These are phyloP conservation scores for Misgurnus mizolepis DNA, from an alignment of 2,113 vertebrate species.

Conservation along the genomic window DNA sequence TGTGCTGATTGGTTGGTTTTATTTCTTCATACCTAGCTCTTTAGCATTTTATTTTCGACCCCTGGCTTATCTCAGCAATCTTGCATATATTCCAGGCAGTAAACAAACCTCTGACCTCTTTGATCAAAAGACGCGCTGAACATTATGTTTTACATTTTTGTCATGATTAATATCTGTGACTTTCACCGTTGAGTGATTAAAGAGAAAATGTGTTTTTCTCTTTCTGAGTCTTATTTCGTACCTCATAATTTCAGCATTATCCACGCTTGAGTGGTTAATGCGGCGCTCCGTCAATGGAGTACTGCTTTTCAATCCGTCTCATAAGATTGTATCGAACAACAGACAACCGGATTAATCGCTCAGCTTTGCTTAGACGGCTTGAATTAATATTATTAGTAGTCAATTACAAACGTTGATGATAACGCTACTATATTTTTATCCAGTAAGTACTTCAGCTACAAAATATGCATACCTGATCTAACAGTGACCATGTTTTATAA, in stretches of 20 bases:
- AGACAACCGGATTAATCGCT: conserved; percentile 43
- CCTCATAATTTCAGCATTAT: conserved; percentile 34
- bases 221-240: not conserved
- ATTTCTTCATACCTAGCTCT: not conserved
- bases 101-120: conserved; percentile 14
- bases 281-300: conserved; percentile 42
- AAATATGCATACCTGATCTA: too few relatives aligned
- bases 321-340: conserved; percentile 44
- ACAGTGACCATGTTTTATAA: too few relatives aligned
- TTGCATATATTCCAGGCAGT: not conserved
- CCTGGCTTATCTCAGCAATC: not conserved
- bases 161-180: conserved; percentile 17
- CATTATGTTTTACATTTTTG: not conserved
- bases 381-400: conserved; percentile 31
- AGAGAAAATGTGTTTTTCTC: not conserved
- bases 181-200: not conserved
- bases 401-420: conserved; percentile 14
- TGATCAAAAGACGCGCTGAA: not conserved
- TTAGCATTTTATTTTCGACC: not conserved
- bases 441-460: not conserved
- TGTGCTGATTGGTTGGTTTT: not conserved
- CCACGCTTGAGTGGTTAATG: conserved; percentile 36
- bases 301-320: conserved; percentile 35
- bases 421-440: not conserved
- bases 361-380: conserved; percentile 24